A percentile compares a stretch with the other conserved stretches of the same genome.
phyloP scores from a whole-genome alignment of 2,113 vertebrate genomes.

The Neolamprologus falcicula region DNA sequence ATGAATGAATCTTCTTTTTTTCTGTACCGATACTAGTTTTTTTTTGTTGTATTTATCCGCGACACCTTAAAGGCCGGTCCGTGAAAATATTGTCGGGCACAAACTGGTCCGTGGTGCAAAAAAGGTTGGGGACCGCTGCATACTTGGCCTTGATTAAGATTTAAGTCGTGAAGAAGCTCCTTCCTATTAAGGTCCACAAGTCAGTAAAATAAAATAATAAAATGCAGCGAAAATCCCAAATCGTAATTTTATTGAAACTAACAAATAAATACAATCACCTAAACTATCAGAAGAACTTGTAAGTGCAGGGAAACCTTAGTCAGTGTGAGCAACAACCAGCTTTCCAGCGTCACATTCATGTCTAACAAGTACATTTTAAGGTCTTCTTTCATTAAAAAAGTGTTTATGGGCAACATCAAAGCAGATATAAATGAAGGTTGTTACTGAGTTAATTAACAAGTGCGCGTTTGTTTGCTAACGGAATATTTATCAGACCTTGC shows the following conservation, averaged over 20 bases:
- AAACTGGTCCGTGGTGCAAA: fast-evolving
- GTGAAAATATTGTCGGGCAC: not conserved
- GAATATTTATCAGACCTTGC: not conserved
- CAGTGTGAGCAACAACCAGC: not conserved
- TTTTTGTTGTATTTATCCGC: not conserved
- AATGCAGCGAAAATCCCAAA: fast-evolving
- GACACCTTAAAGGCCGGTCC: fast-evolving
- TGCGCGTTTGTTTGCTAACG: not conserved
- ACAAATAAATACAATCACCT: fast-evolving
- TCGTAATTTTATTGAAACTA: fast-evolving
- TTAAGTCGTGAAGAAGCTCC: fast-evolving
- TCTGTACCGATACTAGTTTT: fast-evolving
- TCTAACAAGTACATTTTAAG: not conserved
- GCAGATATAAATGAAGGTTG: not conserved
- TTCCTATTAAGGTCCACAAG: not conserved
- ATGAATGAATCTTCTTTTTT: not conserved
- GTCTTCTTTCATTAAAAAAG: not conserved
- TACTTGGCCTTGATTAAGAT: not conserved
- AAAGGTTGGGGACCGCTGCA: fast-evolving
- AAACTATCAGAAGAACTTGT: not conserved
- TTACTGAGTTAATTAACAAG: not conserved
- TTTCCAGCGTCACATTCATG: not conserved
- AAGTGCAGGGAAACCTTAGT: not conserved
- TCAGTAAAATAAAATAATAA: not conserved
- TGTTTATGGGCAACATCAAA: not conserved